Evolutionary conservation across 1,140 invertebrate species (phyloP).

Genomic region (Meteorus sp.): DNA sequence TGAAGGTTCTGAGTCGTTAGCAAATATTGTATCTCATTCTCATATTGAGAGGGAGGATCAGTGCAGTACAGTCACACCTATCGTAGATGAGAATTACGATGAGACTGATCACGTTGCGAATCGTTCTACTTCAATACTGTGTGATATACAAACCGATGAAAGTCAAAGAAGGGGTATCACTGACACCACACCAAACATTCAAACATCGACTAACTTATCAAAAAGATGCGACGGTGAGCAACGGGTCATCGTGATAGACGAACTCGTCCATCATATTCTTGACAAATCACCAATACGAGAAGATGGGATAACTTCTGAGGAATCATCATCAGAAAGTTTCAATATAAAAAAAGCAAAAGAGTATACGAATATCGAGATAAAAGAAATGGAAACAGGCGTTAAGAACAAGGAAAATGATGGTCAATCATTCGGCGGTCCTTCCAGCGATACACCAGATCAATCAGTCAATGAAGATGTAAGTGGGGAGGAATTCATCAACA

Average conservation of each 20-base stretch:
- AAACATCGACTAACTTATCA: too few relatives aligned
- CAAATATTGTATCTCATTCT: too few relatives aligned
- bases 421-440: too few relatives aligned
- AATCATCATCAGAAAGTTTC: conserved; percentile 24
- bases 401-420: background rate
- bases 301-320: background rate
- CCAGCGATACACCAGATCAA: background rate
- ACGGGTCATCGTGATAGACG: conserved; percentile 33
- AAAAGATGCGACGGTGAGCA: background rate
- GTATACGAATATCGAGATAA: conserved; percentile 35
- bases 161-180: conserved; percentile 8
- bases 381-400: conserved; percentile 25
- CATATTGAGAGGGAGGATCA: too few relatives aligned
- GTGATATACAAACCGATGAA: background rate
- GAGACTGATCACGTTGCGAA: too few relatives aligned
- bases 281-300: conserved; percentile 24
- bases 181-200: too few relatives aligned
- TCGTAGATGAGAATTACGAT: too few relatives aligned
- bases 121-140: too few relatives aligned
- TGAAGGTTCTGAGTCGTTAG: too few relatives aligned
- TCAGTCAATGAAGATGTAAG: background rate
- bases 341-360: conserved; percentile 38
- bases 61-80: too few relatives aligned
- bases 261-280: conserved; percentile 47
- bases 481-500: conserved; percentile 9